These are phyloP conservation scores for Auanema freiburgensis DNA, from an alignment of 2,888 invertebrate species.

Conservation along the genomic window DNA sequence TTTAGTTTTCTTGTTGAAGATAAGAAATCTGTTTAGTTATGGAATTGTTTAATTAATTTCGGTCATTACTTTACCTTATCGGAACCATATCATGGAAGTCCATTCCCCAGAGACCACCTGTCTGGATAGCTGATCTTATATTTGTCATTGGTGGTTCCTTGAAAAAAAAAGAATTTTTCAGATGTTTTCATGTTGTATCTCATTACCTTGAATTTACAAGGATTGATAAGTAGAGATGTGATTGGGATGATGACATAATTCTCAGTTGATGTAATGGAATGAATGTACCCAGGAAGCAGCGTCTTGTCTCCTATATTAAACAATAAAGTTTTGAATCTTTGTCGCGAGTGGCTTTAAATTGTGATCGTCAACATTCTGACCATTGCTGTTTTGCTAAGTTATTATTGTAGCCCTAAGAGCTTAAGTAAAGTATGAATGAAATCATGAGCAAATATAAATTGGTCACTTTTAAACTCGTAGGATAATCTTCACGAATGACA, in stretches of 20 bases:
- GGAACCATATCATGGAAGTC: constrained; percentile 64
- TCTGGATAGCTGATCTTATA: constrained; percentile 52
- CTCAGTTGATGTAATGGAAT: constrained; percentile 63
- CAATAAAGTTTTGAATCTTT: not conserved
- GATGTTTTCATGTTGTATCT: not conserved
- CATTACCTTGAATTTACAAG: constrained; percentile 61
- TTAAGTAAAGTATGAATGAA: not conserved
- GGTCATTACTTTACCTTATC: constrained; percentile 46
- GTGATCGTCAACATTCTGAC: not conserved
- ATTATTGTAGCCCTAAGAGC: not conserved
- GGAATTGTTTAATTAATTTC: not conserved
- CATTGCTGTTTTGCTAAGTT: not conserved
- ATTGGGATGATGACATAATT: constrained; percentile 62
- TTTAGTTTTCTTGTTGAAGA: constrained; percentile 61
- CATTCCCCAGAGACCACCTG: constrained; percentile 63
- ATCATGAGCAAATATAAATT: too few relatives aligned
- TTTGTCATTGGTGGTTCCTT: constrained; percentile 59
- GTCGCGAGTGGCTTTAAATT: not conserved
- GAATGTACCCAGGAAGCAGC: constrained; percentile 62
- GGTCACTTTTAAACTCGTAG: too few relatives aligned
- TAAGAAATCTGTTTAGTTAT: constrained; percentile 53
- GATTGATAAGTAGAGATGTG: constrained; percentile 62
- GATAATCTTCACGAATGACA: too few relatives aligned
- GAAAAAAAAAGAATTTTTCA: not conserved
- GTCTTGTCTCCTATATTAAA: constrained; percentile 59